A percentile compares a stretch with the other conserved stretches of the same genome.
Conservation (phyloP, 2,113 vertebrate species). For the Sclerurus mexicanus region DNA sequence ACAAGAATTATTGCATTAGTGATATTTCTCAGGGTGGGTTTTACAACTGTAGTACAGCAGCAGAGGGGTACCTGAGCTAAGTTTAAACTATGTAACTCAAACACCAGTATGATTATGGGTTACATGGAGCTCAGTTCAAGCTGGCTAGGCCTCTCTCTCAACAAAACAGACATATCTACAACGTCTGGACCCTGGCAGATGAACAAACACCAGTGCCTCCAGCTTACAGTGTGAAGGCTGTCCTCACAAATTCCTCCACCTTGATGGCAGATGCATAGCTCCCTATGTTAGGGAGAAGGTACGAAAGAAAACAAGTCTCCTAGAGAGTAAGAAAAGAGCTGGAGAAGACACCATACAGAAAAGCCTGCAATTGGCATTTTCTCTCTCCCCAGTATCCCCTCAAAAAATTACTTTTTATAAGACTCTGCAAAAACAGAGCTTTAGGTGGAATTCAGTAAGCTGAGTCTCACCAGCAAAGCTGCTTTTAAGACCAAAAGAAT, state of each 20-base stretch:
- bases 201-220: slow-evolving; percentile 8
- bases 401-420: not conserved
- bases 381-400: not conserved
- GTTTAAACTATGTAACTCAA: not conserved
- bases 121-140: not conserved
- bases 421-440: not conserved
- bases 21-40: not conserved
- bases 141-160: not conserved
- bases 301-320: slow-evolving; percentile 23
- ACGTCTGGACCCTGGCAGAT: not conserved
- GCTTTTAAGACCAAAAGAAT: not conserved
- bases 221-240: slow-evolving; percentile 8
- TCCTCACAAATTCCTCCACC: slow-evolving; percentile 10
- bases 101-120: not conserved
- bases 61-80: not conserved
- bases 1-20: not conserved
- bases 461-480: not conserved
- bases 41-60: not conserved
- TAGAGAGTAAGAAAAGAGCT: not conserved
- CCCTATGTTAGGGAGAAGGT: slow-evolving; percentile 16
- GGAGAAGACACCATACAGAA: not conserved
- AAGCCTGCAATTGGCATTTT: not conserved
- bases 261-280: not conserved
- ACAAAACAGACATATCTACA: not conserved
- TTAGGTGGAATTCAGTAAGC: not conserved